These are phyloP conservation scores for Gasterosteus aculeatus DNA, from an alignment of 2,113 vertebrate species.

Conservation along the genomic window DNA sequence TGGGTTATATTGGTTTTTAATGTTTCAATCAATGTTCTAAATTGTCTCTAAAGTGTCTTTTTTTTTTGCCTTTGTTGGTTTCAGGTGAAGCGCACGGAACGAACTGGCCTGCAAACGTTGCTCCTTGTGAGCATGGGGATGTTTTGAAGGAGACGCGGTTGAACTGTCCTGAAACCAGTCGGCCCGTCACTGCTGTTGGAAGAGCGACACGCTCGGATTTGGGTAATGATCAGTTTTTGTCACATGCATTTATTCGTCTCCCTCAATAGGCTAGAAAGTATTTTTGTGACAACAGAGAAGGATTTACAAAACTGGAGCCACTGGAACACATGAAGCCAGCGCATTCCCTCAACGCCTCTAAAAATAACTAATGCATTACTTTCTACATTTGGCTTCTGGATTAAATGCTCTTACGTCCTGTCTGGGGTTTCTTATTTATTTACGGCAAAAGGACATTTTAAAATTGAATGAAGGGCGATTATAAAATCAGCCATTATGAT, in stretches of 20 bases:
- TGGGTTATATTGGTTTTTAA: too few species aligned
- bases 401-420: conserved; percentile 1
- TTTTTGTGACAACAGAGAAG: conserved; percentile 40
- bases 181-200: not conserved
- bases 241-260: conserved; percentile 30
- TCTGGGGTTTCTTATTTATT: not conserved
- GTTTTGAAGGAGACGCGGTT: not conserved
- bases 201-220: conserved; percentile 41
- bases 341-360: not conserved
- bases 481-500: not conserved
- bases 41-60: too few species aligned
- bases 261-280: conserved; percentile 26
- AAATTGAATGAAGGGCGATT: not conserved
- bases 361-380: not conserved
- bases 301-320: conserved; percentile 32
- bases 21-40: too few species aligned
- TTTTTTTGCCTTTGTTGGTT: too few species aligned
- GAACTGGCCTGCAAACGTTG: not conserved
- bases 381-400: not conserved
- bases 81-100: too few species aligned
- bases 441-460: conserved; percentile 1
- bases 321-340: conserved; percentile 4
- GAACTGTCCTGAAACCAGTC: not conserved
- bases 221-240: conserved; percentile 50
- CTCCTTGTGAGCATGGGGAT: not conserved